phyloP scores from a whole-genome alignment of 2,888 invertebrate species.

The Drosophila leonis region DNA sequence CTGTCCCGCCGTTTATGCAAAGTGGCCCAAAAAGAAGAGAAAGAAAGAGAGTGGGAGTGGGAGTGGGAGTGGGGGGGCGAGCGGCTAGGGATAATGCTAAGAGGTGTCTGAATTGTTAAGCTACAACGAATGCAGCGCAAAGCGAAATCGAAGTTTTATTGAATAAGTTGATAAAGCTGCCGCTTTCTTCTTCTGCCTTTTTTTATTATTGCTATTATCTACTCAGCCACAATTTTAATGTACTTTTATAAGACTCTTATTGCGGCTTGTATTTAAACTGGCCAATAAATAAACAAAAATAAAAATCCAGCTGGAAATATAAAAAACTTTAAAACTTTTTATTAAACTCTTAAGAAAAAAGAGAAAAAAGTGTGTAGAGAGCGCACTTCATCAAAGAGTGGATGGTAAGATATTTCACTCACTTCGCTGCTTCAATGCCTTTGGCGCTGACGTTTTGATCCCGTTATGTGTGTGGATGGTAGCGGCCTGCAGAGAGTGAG shows the following conservation, averaged over 20 bases:
- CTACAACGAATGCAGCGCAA: slow-evolving; percentile 34
- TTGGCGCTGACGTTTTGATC: not conserved
- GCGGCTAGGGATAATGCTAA: slow-evolving; percentile 50
- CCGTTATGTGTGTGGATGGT: not conserved
- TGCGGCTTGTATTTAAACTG: slow-evolving; percentile 15
- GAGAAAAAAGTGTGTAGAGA: not conserved
- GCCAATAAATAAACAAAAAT: slow-evolving; percentile 22
- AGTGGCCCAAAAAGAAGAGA: slow-evolving; percentile 54
- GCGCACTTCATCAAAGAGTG: not conserved
- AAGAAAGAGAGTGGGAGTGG: not conserved
- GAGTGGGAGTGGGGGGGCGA: not conserved
- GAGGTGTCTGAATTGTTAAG: slow-evolving; percentile 59
- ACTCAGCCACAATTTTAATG: slow-evolving; percentile 22
- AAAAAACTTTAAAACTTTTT: not conserved
- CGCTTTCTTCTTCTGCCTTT: not conserved
- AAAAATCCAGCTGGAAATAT: slow-evolving; percentile 14
- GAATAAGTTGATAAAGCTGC: slow-evolving; percentile 61
- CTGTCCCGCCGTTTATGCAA: slow-evolving; percentile 77
- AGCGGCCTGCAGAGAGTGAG: not conserved
- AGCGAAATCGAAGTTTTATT: slow-evolving; percentile 68
- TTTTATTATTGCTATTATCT: slow-evolving; percentile 13
- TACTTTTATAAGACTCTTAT: slow-evolving; percentile 6
- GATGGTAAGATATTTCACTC: not conserved
- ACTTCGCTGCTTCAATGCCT: not conserved
- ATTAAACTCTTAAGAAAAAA: not conserved